These are phyloP conservation scores for Actinostola sp. DNA, from an alignment of 92 coral and sea anemone genomes.

Conservation along the genomic window DNA sequence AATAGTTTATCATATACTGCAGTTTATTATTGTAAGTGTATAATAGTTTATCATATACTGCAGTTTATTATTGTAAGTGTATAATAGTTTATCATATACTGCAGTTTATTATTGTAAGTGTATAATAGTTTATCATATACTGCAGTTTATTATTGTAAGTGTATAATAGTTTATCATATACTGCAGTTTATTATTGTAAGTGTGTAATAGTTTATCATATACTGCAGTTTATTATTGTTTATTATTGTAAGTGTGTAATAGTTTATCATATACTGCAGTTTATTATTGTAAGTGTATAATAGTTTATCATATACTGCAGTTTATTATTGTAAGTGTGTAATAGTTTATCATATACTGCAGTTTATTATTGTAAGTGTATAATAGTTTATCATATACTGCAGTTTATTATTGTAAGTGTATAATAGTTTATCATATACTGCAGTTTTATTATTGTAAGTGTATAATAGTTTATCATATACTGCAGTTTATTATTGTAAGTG, in stretches of 20 bases:
- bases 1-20: background rate
- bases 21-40: slow-evolving; percentile 1
- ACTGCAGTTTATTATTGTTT: background rate
- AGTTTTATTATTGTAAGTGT: no score
- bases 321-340: background rate
- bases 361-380: no score
- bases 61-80: no score
- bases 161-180: background rate
- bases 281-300: no score
- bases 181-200: background rate
- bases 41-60: background rate
- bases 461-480: background rate
- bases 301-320: background rate
- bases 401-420: background rate
- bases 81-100: background rate
- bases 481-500: no score
- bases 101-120: background rate
- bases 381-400: background rate
- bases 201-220: background rate
- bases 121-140: no score
- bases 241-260: background rate
- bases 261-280: background rate
- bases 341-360: background rate
- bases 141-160: no score
- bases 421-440: no score